phyloP scores from a whole-genome alignment of 2,797 vertebrate genomes.

The Odontamblyopus rebecca region DNA sequence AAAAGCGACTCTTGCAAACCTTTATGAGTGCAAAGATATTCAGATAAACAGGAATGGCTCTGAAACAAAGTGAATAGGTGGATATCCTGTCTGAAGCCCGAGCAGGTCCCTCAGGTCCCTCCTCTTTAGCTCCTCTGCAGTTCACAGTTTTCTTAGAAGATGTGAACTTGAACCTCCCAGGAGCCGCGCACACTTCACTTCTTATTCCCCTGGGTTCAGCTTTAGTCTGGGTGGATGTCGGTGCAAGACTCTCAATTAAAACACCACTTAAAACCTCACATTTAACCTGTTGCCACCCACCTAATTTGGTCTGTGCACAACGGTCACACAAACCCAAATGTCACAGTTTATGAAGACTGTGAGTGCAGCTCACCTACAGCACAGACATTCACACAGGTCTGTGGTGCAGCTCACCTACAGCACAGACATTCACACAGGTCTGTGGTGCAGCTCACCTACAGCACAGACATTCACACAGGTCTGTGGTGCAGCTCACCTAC shows the following conservation, averaged over 20 bases:
- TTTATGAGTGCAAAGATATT: not conserved
- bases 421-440: too few species aligned
- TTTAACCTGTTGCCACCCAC: not conserved
- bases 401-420: too few species aligned
- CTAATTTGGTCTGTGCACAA: too few species aligned
- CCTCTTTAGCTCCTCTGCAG: not conserved
- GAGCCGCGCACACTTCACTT: not conserved
- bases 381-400: too few species aligned
- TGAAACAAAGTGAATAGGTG: not conserved
- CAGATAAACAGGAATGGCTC: not conserved
- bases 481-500: too few species aligned
- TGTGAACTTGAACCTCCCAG: not conserved
- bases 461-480: too few species aligned
- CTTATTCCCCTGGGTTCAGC: conserved; percentile 5
- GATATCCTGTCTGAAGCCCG: too few species aligned
- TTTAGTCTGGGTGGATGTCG: not conserved
- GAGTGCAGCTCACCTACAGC: too few species aligned
- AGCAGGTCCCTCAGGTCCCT: too few species aligned
- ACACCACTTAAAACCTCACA: not conserved
- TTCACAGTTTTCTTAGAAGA: not conserved
- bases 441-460: too few species aligned
- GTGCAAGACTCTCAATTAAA: not conserved
- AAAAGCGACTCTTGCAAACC: not conserved
- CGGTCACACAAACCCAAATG: too few species aligned
- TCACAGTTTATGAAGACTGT: too few species aligned